A percentile compares a stretch with the other conserved stretches of the same genome.
Evolutionary conservation across 2,797 vertebrate genomes (phyloP).

Genomic region (Girardinus metallicus): DNA sequence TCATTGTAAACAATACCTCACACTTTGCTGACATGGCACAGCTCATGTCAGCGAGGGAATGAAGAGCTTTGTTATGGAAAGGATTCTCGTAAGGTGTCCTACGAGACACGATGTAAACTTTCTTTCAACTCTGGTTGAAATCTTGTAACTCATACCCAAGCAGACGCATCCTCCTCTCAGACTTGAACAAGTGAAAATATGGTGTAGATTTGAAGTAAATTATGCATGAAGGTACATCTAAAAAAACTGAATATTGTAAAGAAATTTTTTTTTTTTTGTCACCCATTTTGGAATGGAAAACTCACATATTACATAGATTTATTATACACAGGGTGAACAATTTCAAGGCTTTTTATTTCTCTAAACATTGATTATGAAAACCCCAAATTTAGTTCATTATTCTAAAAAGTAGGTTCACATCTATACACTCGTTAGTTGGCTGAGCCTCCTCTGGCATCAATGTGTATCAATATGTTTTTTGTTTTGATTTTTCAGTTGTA

Average conservation of each 20-base stretch:
- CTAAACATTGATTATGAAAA: not conserved
- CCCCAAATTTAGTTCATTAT: not conserved
- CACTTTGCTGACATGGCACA: slow-evolving; percentile 8
- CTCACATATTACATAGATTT: not conserved
- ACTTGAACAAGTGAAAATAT: not conserved
- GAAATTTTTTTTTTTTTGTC: not conserved
- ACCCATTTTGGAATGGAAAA: not conserved
- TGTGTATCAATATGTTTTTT: not conserved
- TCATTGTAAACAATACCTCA: slow-evolving; percentile 5
- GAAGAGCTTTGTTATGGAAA: slow-evolving; percentile 20
- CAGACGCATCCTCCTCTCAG: not conserved
- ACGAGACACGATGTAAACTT: slow-evolving; percentile 28
- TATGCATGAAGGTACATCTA: not conserved
- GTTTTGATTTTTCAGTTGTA: not conserved
- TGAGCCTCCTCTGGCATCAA: not conserved
- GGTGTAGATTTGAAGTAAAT: not conserved
- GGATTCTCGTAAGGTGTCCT: slow-evolving; percentile 7
- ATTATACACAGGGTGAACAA: not conserved
- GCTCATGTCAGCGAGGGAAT: slow-evolving; percentile 7
- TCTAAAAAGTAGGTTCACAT: not conserved
- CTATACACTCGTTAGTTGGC: not conserved
- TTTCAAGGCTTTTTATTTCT: not conserved
- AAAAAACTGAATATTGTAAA: not conserved
- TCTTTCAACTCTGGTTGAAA: slow-evolving; percentile 29
- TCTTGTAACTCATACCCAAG: not conserved